A percentile compares a stretch with the other conserved stretches of the same genome.
These are phyloP conservation scores for Allygus modestus DNA, from an alignment of 2,888 invertebrate species.

Conservation along the genomic window DNA sequence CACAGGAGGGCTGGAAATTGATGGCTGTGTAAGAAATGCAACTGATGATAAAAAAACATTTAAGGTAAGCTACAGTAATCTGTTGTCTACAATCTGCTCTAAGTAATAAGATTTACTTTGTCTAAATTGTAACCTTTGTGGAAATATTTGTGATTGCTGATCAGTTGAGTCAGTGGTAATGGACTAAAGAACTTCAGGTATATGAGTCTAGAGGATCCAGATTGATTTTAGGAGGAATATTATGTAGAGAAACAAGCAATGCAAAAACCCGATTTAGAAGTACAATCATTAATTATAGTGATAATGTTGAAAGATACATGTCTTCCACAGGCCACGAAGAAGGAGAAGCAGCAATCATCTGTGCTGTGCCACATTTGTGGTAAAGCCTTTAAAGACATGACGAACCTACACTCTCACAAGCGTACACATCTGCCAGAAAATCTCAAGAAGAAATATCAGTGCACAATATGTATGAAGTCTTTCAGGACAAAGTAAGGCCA, in stretches of 20 bases:
- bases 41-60: not conserved
- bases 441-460: constrained; percentile 73
- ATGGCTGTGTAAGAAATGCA: not conserved
- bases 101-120: too few species aligned
- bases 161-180: too few species aligned
- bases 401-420: constrained; percentile 73
- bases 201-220: too few species aligned
- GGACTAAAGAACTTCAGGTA: too few species aligned
- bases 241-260: too few species aligned
- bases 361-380: constrained; percentile 74
- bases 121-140: too few species aligned
- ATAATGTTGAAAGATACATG: not conserved
- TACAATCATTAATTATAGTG: too few species aligned
- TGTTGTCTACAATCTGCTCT: too few species aligned
- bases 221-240: too few species aligned
- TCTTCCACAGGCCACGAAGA: constrained; percentile 5
- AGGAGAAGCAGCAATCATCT: constrained; percentile 65
- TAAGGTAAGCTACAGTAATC: not conserved
- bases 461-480: constrained; percentile 75
- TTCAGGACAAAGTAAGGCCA: constrained; percentile 73
- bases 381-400: constrained; percentile 73
- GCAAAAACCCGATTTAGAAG: too few species aligned
- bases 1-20: not conserved
- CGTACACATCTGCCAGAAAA: constrained; percentile 72
- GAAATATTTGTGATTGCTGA: too few species aligned